Base-by-base conservation (phyloP, 2,797 vertebrate genomes). In the Orientallactaga sibirica region DNA sequence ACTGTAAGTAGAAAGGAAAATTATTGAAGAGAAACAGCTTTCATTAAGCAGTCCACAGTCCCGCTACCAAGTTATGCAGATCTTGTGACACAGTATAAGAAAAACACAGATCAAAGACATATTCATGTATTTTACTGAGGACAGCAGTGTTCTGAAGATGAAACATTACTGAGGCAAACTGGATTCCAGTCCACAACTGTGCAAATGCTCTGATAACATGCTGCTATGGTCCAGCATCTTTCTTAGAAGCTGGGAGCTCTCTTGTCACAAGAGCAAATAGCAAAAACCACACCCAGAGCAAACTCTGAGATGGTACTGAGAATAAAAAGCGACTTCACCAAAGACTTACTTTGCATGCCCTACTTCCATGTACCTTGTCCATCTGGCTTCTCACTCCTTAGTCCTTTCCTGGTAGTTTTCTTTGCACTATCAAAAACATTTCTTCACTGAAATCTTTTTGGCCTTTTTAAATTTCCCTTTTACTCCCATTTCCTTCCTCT, bases 101-200 rank as follows among this genome's bases (percentile, higher is more conserved):
- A 93, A 87, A 86, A 68, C 37, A 48, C 24, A 64, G 43, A 92
- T 75, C 86, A 80, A 88, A 88, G 70, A 80, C 88, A 95, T 82
- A 93, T 11, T n/a, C 58, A 86, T 19, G 18, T 66, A 67, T 22
- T 85, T 96, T n/a, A 43, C 89, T 88, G 61, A 88, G 92, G 37
- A 86, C 11, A 29, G 87, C 27, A 77, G 41, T 48, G 85, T 94
- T 94, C 79, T 82, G 19, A 94, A 93, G 86, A 90, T 62, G 68
- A 43, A 91, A 62, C 20, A 71, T 16, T 16, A 33, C 2, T 84
- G 52, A 75, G 62, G 71, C 91, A 73, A 62, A 85, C 62, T 43
- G 74, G 71, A 75, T 80, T 84, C 62, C 24, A 33, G 74, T 20
- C 58, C 27, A 48, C 73, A 94, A 76, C 76, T 3, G 19, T 24